Percentiles rank a stretch among this genome's conserved stretches.
Conservation (phyloP, 2,888 invertebrate species). For the Nemapogon koenigi region DNA sequence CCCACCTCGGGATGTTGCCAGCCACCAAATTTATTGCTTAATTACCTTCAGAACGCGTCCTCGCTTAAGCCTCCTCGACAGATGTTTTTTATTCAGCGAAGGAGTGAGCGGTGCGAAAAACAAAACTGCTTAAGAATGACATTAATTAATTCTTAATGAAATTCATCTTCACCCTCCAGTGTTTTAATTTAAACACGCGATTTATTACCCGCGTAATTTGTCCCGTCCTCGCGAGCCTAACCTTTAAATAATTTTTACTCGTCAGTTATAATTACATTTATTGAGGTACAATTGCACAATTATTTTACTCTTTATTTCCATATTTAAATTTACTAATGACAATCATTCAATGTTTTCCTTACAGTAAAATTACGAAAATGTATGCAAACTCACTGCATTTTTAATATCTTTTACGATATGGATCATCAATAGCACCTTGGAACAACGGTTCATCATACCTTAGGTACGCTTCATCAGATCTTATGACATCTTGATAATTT, state of each 20-base stretch:
- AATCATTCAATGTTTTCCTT: too few species aligned
- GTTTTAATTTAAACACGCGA: constrained; percentile 59
- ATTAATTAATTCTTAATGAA: constrained; percentile 67
- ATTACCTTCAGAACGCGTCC: constrained; percentile 63
- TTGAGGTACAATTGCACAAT: constrained; percentile 26
- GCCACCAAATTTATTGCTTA: constrained; percentile 65
- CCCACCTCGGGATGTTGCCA: constrained; percentile 56
- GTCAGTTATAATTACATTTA: constrained; percentile 47
- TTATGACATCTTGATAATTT: constrained; percentile 36
- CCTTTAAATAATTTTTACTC: constrained; percentile 37
- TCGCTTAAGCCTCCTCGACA: constrained; percentile 32
- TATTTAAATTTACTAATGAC: too few species aligned
- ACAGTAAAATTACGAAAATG: too few species aligned
- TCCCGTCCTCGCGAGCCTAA: constrained; percentile 32
- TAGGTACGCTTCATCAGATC: constrained; percentile 43
- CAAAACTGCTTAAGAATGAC: constrained; percentile 63
- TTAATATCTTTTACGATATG: constrained; percentile 53
- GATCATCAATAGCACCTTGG: constrained; percentile 46
- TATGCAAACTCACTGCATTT: too few species aligned
- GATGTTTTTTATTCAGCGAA: constrained; percentile 57
- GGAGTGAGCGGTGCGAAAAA: constrained; percentile 39
- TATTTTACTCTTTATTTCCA: not conserved
- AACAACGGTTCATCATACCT: constrained; percentile 51
- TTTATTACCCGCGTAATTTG: constrained; percentile 63
- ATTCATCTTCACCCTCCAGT: constrained; percentile 62